phyloP scores from a whole-genome alignment of 2,888 invertebrate species.

The Eupithecia dodoneata region DNA sequence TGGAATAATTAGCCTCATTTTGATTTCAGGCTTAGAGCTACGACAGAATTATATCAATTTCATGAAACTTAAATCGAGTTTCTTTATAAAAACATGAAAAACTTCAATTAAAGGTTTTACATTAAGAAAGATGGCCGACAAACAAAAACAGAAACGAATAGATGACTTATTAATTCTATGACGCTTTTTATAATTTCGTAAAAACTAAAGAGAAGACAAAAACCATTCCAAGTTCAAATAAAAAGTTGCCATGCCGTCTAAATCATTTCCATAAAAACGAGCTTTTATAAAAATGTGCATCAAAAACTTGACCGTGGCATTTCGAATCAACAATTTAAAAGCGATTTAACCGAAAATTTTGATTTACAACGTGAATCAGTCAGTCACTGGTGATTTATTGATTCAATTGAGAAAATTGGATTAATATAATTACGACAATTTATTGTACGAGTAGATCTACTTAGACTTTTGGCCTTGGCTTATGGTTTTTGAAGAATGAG shows the following conservation, averaged over 20 bases:
- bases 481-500: background rate
- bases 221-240: constrained; percentile 24
- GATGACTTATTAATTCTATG: background rate
- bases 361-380: constrained; percentile 38
- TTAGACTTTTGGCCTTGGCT: constrained; percentile 9
- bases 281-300: constrained; percentile 33
- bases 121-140: too few species aligned
- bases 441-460: constrained; percentile 12
- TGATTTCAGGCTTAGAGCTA: too few species aligned
- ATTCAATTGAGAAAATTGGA: constrained; percentile 32
- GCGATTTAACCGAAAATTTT: constrained; percentile 36
- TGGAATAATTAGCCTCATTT: too few species aligned
- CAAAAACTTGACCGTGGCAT: constrained; percentile 34
- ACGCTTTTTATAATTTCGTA: background rate
- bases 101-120: too few species aligned
- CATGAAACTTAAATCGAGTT: background rate
- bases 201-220: background rate
- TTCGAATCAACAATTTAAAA: constrained; percentile 39
- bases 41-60: background rate
- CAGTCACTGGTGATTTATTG: constrained; percentile 37
- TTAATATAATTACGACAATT: constrained; percentile 35
- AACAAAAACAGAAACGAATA: too few species aligned
- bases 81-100: too few species aligned
- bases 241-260: constrained; percentile 25
- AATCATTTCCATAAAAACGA: constrained; percentile 26